These are phyloP conservation scores for Scaptomyza polygonia DNA, from an alignment of 2,888 invertebrate genomes.

Conservation along the genomic window DNA sequence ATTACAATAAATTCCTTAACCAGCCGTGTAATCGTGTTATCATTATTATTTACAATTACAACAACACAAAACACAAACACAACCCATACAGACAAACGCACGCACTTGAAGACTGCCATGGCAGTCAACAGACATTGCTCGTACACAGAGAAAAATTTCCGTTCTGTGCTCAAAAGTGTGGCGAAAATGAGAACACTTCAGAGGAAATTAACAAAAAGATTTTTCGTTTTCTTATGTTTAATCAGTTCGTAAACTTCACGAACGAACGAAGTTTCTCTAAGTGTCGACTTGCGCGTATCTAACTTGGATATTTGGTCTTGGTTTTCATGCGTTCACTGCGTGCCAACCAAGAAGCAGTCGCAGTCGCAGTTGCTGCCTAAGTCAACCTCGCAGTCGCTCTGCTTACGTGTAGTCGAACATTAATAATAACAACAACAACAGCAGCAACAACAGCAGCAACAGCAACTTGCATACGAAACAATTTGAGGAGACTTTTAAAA, in stretches of 20 bases:
- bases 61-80: slow-evolving; percentile 22
- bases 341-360: slow-evolving; percentile 41
- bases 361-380: slow-evolving; percentile 20
- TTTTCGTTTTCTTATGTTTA: too few species aligned
- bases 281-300: slow-evolving; percentile 57
- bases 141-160: too few species aligned
- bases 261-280: slow-evolving; percentile 20
- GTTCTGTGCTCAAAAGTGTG: too few species aligned
- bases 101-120: slow-evolving; percentile 6
- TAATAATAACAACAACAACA: slow-evolving; percentile 59
- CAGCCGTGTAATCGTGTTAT: slow-evolving; percentile 69
- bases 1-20: slow-evolving; percentile 74
- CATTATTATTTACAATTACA: slow-evolving; percentile 75
- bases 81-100: slow-evolving; percentile 5
- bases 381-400: slow-evolving; percentile 21
- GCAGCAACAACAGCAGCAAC: slow-evolving; percentile 18
- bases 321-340: slow-evolving; percentile 59
- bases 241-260: neutral
- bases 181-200: too few species aligned
- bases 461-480: slow-evolving; percentile 60
- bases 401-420: slow-evolving; percentile 46
- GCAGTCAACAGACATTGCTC: slow-evolving; percentile 17
- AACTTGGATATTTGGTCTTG: slow-evolving; percentile 56
- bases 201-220: too few species aligned
- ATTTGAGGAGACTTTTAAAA: slow-evolving; percentile 47